Evolutionary conservation across 2,888 invertebrate species (phyloP), one percentile per base, ranked within the genome.

Genomic region (Drosophila acutilabella): DNA sequence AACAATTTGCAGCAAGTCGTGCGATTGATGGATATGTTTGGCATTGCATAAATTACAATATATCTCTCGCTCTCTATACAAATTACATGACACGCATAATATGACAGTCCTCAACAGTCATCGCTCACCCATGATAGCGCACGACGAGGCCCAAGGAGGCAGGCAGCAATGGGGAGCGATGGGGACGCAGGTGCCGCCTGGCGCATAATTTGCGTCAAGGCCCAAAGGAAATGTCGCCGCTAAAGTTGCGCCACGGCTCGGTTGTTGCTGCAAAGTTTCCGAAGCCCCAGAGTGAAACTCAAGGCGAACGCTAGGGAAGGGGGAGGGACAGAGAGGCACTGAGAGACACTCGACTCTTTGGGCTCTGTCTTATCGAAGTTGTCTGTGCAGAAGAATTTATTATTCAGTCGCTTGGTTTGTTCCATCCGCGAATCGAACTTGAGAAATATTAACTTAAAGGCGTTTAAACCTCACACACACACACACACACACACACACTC

Each of bases 201-300:
- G 65, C 85, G 74, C 81, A 87, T 87, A 83, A 87, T 87, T 82
- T 82, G 71, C 75, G 41, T 47, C 71, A 81, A 73, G 64, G 47
- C 85, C 79, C 80, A 56, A 40, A 78, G 85, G 81, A 87, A 81
- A 81, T 79, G 85, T 81, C 88, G 73, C 70, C 66, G 71, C 64
- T 54, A 68, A 82, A 87, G 52, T 81, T 87, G 81, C 20, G 57
- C 23, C 45, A 45, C 64, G 76, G 70, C 76, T 66, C 64, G 64
- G 67, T 61, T 68, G 68, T 71, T 78, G 65, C 64, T 62, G 53
- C 66, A 72, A 83, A 88, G 70, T 85, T 81, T 69, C 68, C 54
- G 60, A 66, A 71, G 58, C 57, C 74, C 45, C 30, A 52, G 53
- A 60, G 64, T 60, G 40, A 30, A 23, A 30, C 38, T 62, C 52